A percentile compares a stretch with the other conserved stretches of the same genome.
These are phyloP conservation scores for Rapana venosa DNA, from an alignment of 2,888 invertebrate genomes.

Conservation along the genomic window DNA sequence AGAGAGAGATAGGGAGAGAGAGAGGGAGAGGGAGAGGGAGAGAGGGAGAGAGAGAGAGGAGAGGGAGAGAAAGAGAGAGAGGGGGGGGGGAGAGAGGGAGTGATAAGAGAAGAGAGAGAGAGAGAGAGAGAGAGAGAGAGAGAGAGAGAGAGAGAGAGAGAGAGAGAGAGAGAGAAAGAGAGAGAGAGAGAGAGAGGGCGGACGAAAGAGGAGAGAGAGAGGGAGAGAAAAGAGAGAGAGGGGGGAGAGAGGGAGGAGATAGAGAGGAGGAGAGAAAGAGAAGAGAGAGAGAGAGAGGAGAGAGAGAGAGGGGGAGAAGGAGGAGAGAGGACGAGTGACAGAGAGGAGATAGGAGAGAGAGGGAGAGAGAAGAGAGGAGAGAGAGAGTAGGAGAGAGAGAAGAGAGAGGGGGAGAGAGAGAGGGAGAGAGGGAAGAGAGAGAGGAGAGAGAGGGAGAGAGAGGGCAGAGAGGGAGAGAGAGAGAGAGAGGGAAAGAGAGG, in stretches of 20 bases:
- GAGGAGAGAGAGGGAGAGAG: too few relatives aligned
- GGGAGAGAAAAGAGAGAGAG: neutral
- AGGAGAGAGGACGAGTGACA: neutral
- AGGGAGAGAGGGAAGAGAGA: too few relatives aligned
- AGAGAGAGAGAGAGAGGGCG: neutral
- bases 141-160: slow-evolving; percentile 18
- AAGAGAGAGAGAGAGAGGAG: neutral
- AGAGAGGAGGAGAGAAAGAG: too few relatives aligned
- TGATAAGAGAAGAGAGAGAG: slow-evolving; percentile 1
- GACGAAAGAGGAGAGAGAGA: too few relatives aligned
- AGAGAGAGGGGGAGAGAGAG: too few relatives aligned
- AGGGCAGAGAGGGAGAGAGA: too few relatives aligned
- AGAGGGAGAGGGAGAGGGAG: neutral
- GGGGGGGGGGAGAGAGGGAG: neutral
- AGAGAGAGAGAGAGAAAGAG: neutral
- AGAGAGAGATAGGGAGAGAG: too few relatives aligned
- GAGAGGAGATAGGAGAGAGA: too few relatives aligned
- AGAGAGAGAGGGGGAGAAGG: too few relatives aligned
- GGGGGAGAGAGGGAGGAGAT: neutral
- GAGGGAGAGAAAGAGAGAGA: neutral
- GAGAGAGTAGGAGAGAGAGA: too few relatives aligned
- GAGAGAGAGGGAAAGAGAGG: too few relatives aligned
- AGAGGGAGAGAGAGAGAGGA: slow-evolving; percentile 1
- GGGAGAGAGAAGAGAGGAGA: slow-evolving; percentile 11
- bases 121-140: slow-evolving; percentile 14